Evolutionary conservation across 1,140 invertebrate genomes (phyloP).

Genomic region (Lasioglossum albipes): DNA sequence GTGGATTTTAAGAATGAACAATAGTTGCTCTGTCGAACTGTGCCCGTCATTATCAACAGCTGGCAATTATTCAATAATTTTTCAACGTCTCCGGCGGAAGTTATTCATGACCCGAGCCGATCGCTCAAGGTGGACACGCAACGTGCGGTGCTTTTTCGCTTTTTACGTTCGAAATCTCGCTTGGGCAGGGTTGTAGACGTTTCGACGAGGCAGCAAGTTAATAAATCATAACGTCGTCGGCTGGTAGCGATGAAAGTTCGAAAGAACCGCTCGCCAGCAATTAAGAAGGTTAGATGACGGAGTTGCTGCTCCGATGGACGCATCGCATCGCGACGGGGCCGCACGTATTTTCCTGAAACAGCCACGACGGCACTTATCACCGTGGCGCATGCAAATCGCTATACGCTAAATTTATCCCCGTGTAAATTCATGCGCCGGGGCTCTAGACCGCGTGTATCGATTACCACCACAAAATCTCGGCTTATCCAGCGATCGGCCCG

Average conservation of each 20-base stretch:
- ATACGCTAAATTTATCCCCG: conserved; percentile 43
- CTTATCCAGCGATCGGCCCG: conserved; percentile 39
- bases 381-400: conserved; percentile 33
- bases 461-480: conserved; percentile 42
- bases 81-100: too few species aligned
- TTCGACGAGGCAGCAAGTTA: background rate
- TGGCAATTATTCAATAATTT: too few species aligned
- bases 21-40: too few species aligned
- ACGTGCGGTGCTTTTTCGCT: too few species aligned
- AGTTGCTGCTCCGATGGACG: background rate
- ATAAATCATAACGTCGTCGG: too few species aligned
- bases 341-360: background rate
- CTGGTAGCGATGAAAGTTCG: background rate
- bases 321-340: background rate
- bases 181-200: background rate
- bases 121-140: too few species aligned
- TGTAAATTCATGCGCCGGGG: conserved; percentile 41
- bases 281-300: background rate
- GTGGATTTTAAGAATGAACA: too few species aligned
- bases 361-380: conserved; percentile 22
- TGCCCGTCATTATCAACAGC: too few species aligned
- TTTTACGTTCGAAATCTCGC: background rate
- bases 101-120: too few species aligned
- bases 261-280: background rate
- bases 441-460: conserved; percentile 35